Evolutionary conservation across 2,113 vertebrate genomes (phyloP).

Genomic region (Myrmecophaga tridactyla): DNA sequence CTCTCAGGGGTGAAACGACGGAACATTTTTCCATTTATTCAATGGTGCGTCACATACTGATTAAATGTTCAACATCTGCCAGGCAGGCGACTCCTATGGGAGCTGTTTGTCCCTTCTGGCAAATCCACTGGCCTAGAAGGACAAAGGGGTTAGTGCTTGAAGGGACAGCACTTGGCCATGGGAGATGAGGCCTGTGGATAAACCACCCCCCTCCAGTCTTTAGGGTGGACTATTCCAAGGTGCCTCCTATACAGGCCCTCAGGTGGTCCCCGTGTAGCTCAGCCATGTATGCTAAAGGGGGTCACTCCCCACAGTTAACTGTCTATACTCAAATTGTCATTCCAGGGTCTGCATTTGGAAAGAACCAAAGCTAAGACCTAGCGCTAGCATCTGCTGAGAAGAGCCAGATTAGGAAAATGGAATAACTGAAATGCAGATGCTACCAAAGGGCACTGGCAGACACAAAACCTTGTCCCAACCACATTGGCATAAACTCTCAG

Average conservation of each 20-base stretch:
- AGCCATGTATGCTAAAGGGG: not conserved
- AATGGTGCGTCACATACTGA: not conserved
- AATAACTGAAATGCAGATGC: not conserved
- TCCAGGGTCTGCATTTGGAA: not conserved
- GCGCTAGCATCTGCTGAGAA: not conserved
- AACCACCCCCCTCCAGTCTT: not conserved
- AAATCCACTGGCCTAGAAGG: not conserved
- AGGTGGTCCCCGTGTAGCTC: not conserved
- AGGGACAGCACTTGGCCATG: not conserved
- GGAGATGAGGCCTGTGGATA: too few relatives aligned
- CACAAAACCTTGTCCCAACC: not conserved
- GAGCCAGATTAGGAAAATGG: not conserved
- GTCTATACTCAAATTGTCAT: not conserved
- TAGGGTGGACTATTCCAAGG: not conserved
- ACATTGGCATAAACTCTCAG: not conserved
- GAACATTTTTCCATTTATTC: not conserved
- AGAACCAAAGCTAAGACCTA: not conserved
- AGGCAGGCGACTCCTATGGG: not conserved
- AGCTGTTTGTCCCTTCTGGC: not conserved
- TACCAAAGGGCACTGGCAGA: not conserved
- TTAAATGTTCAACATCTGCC: not conserved
- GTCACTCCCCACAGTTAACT: not conserved
- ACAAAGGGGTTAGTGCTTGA: not conserved
- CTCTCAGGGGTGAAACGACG: not conserved
- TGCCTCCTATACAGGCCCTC: not conserved